phyloP scores from a whole-genome alignment of 2,888 invertebrate genomes.

The Acleris sparsana region DNA sequence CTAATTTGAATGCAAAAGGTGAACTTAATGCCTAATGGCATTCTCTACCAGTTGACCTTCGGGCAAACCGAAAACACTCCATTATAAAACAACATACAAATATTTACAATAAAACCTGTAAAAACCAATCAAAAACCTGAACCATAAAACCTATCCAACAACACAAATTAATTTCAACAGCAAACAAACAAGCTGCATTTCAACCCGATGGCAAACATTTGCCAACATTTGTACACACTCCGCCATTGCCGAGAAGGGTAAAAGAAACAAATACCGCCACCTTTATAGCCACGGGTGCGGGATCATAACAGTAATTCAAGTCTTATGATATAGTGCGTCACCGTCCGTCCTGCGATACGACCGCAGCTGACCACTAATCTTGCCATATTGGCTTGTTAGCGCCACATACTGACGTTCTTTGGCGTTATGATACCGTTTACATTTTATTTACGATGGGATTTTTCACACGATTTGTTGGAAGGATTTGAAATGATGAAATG shows the following conservation, averaged over 20 bases:
- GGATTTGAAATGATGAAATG: not conserved
- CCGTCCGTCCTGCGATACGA: constrained; percentile 43
- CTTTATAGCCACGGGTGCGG: constrained; percentile 52
- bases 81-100: not conserved
- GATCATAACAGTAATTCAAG: constrained; percentile 71
- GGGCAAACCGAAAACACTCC: too few relatives aligned
- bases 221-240: constrained; percentile 4
- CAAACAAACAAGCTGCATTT: not conserved
- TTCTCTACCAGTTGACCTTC: too few relatives aligned
- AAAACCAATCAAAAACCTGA: too few relatives aligned
- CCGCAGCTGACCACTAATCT: constrained; percentile 62
- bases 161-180: not conserved
- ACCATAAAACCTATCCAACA: not conserved
- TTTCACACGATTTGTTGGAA: constrained; percentile 34
- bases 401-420: constrained; percentile 48
- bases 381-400: constrained; percentile 74
- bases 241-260: constrained; percentile 41
- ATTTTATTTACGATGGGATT: constrained; percentile 54
- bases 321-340: constrained; percentile 65
- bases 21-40: too few relatives aligned
- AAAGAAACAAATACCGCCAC: constrained; percentile 50
- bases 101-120: not conserved
- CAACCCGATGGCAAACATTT: constrained; percentile 5
- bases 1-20: too few relatives aligned
- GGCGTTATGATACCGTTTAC: constrained; percentile 43